Conservation (phyloP, 1,140 invertebrate species). For the Scaptomyza montana region DNA sequence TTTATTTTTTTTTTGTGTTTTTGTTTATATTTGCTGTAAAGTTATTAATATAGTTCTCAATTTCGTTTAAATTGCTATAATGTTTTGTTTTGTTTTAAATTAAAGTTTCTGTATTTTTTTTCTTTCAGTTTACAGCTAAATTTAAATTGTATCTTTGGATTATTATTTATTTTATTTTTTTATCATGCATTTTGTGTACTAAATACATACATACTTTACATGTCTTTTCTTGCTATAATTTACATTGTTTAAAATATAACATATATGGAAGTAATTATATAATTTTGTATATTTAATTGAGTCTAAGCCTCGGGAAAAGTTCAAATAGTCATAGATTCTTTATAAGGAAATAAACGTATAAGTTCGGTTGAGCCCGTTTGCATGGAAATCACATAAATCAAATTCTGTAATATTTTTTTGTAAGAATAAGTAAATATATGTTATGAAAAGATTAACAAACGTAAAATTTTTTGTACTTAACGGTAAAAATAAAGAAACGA, state of each 20-base stretch:
- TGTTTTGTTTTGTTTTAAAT: conserved; percentile 39
- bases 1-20: conserved; percentile 21
- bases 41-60: conserved; percentile 53
- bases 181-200: conserved; percentile 62
- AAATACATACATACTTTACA: conserved; percentile 66
- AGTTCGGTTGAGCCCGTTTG: conserved; percentile 53
- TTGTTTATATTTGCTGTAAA: conserved; percentile 33
- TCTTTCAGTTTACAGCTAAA: conserved; percentile 74
- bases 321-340: conserved; percentile 56
- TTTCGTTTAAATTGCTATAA: conserved; percentile 74
- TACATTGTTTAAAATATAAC: conserved; percentile 51
- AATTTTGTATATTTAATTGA: conserved; percentile 52
- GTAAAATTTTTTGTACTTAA: conserved; percentile 70
- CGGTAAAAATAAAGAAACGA: conserved; percentile 54
- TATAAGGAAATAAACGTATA: conserved; percentile 38
- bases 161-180: conserved; percentile 15
- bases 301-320: conserved; percentile 43
- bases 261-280: conserved; percentile 44
- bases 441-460: conserved; percentile 49
- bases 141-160: conserved; percentile 78
- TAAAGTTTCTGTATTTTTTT: conserved; percentile 73
- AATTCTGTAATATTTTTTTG: conserved; percentile 30
- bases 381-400: conserved; percentile 57
- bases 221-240: conserved; percentile 70
- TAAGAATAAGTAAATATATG: conserved; percentile 25